Evolutionary conservation across 2,797 vertebrate genomes (phyloP).

Genomic region (Halcyon leucocephala): DNA sequence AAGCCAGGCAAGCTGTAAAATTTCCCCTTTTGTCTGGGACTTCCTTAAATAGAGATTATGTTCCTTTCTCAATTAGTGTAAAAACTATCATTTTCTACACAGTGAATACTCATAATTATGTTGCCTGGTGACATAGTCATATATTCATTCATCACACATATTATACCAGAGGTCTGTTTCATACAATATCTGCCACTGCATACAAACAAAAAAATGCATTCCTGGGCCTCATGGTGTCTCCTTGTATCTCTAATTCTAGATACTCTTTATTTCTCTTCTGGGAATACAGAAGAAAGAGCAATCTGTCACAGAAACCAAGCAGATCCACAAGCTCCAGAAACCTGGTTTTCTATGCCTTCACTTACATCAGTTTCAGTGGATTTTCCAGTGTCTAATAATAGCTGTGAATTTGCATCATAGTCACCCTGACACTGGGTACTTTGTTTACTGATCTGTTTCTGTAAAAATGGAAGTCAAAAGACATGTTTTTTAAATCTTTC

Average conservation of each 20-base stretch:
- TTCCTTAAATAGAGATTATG: not conserved
- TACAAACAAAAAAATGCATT: not conserved
- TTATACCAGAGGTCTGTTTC: not conserved
- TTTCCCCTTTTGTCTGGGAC: not conserved
- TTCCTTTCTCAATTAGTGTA: not conserved
- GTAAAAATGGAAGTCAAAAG: not conserved
- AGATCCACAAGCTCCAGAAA: not conserved
- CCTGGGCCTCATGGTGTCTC: not conserved
- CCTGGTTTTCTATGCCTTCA: not conserved
- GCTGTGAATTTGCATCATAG: not conserved
- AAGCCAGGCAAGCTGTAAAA: not conserved
- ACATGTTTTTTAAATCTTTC: not conserved
- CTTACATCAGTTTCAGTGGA: not conserved
- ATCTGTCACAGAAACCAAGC: not conserved
- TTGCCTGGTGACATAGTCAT: not conserved
- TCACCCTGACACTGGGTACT: not conserved
- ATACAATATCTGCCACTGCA: fast-evolving
- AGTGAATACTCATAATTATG: not conserved
- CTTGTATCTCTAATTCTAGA: not conserved
- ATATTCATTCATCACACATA: not conserved
- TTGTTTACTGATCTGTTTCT: not conserved
- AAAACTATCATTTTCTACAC: not conserved
- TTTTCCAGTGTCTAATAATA: not conserved
- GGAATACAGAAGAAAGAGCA: not conserved
- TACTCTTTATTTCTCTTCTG: not conserved